Evolutionary conservation across 2,888 invertebrate genomes (phyloP), one percentile per base, ranked within the genome.

Genomic region (Frankliniella fusca): DNA sequence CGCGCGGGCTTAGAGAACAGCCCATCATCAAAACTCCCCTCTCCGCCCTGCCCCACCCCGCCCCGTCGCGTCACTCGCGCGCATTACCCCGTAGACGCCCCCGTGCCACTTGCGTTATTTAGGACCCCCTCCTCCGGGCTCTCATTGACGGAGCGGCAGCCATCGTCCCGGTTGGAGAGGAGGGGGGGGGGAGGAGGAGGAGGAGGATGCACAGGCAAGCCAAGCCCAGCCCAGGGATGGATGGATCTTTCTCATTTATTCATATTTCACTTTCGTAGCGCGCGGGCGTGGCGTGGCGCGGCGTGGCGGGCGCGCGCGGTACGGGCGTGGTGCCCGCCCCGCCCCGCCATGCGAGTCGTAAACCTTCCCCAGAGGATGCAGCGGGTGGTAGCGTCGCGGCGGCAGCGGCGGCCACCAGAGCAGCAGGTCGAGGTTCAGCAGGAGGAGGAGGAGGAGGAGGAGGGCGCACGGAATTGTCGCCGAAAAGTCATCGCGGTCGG

Each of bases 161-260:
- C 70, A 76, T 76, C 70, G 70, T 27, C 8, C 70, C 27, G 70
- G 23, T 9, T 50, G n/a, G n/a, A n/a, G n/a, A n/a, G n/a, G n/a
- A n/a, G n/a, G n/a, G n/a, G n/a, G n/a, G n/a, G n/a, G n/a, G 38
- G 38, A 38, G 5, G 38, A 5, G 38, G 38, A 5, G 38, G 38
- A 38, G 38, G 38, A 38, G 38, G 70, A 76, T 76, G 27, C 70
- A 20, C 54, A n/a, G 54, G 38, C 38, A n/a, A 61, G 18, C 20
- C 61, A 5, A 11, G 61, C 18, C 18, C 61, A 54, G 15, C 15
- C 54, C 15, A 54, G 70, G 70, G 70, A 76, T 76, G 70, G 70
- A 76, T 76, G 70, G 70, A 76, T 76, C 70, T 76, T 76, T 76
- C 70, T 76, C 70, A 76, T 76, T 76, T 76, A 76, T 76, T 76